Conservation (phyloP, 2,113 vertebrate genomes). For the Pitta sordida region DNA sequence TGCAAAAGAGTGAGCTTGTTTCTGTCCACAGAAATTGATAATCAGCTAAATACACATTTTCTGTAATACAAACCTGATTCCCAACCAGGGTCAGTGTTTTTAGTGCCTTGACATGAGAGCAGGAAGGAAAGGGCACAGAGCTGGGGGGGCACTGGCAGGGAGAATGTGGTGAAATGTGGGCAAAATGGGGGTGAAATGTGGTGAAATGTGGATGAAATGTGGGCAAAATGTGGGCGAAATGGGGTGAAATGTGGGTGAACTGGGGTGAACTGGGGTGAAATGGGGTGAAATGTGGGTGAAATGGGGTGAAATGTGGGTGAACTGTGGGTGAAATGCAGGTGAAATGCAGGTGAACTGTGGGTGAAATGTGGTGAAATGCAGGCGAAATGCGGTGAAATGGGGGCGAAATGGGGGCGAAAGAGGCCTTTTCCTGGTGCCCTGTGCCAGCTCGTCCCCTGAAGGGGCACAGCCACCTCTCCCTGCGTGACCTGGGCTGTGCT, state of each 20-base stretch:
- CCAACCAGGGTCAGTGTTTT: fast-evolving
- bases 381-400: neutral
- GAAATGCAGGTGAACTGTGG: too few species aligned
- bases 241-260: fast-evolving
- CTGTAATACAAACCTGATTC: neutral
- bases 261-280: too few species aligned
- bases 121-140: too few species aligned
- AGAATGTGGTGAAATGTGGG: neutral
- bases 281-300: too few species aligned
- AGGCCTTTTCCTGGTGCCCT: fast-evolving
- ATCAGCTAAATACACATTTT: neutral
- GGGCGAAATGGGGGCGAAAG: too few species aligned
- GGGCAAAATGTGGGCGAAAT: neutral
- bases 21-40: neutral
- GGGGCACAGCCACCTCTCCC: fast-evolving
- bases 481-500: neutral
- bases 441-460: neutral
- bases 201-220: too few species aligned
- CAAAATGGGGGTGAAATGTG: too few species aligned
- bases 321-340: too few species aligned
- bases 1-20: too few species aligned
- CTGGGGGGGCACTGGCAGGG: fast-evolving
- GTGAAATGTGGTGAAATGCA: neutral
- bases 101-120: neutral
- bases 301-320: too few species aligned